Base-by-base conservation (phyloP, 2,888 invertebrate genomes). In the Willowsia nigromaculata region DNA sequence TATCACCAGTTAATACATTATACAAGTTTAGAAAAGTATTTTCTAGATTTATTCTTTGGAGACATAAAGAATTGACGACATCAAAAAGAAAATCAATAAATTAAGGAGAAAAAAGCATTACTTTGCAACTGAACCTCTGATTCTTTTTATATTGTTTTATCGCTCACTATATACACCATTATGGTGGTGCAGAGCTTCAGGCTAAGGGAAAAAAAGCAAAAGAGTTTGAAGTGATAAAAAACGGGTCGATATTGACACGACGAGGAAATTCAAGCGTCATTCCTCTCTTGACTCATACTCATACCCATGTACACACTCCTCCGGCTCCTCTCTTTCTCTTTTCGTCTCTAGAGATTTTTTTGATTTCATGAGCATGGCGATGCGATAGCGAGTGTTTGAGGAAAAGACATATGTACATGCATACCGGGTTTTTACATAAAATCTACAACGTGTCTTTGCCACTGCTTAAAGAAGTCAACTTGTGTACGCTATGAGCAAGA, bases 191-290 rank as follows among this genome's bases (percentile, higher is more conserved):
- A 87, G 62, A 71, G 87, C 87, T 87, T 56, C 78, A 82, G 81
- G 87, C 71, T 30, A 87, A 71, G 71, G n/a, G 81, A 71, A 82
- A 86, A 80, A 65, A 68, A 30, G 33, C 50, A 50, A n/a, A n/a
- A n/a, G 40, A 68, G 71, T 87, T 86, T 82, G 27, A 87, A 82
- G 87, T 87, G 87, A 87, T 87, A 87, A 87, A 87, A 87, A 87
- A 87, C 87, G 87, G 87, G 87, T 87, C 87, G 87, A 87, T 87
- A 87, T 87, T 87, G 87, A 87, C 87, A 87, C 87, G 86, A 80
- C 65, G 86, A 87, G 87, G 82, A 87, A 82, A 87, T 82, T 87
- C 87, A 87, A 74, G 71, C 87, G 87, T 87, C 87, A 87, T 82
- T 87, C 86, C 81, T 71, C 82, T 81, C 86, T 71, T 87, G 81